Percentiles rank a stretch among this genome's conserved stretches.
phyloP scores from a whole-genome alignment of 2,113 vertebrate species.

The Paramormyrops kingsleyae region DNA sequence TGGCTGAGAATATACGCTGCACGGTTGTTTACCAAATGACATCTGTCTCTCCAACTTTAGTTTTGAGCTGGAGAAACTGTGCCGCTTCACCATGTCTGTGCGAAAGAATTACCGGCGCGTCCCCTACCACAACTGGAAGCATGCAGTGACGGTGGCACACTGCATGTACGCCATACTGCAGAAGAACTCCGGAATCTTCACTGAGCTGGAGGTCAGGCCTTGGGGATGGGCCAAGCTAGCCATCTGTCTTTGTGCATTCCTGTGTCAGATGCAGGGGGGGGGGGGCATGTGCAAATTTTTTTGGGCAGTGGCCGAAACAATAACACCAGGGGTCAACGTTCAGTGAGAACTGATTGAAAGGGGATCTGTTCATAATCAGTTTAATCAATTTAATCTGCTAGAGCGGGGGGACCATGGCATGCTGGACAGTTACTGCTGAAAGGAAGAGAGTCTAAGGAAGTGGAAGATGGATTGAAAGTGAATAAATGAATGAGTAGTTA shows the following conservation, averaged over 20 bases:
- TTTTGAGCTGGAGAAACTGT: constrained; percentile 93
- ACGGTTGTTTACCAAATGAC: not conserved
- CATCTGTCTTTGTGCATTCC: not conserved
- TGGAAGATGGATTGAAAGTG: not conserved
- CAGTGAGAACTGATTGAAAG: not conserved
- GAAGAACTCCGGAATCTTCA: constrained; percentile 78
- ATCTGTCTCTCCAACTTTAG: constrained; percentile 48
- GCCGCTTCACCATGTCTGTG: constrained; percentile 97
- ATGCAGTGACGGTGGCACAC: constrained; percentile 88
- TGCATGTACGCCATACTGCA: constrained; percentile 97
- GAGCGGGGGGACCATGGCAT: not conserved
- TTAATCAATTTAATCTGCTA: not conserved
- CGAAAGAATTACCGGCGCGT: constrained; percentile 96
- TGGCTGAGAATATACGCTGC: not conserved
- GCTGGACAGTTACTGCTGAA: not conserved
- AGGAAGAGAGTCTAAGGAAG: not conserved
- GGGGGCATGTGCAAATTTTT: not conserved
- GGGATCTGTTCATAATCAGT: not conserved
- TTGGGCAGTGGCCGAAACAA: not conserved
- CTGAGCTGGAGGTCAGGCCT: constrained; percentile 81
- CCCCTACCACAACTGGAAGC: constrained; percentile 99
- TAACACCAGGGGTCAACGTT: not conserved
- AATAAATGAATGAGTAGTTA: not conserved
- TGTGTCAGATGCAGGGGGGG: not conserved
- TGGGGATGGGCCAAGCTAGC: not conserved